A percentile compares a stretch with the other conserved stretches of the same genome.
Conservation (phyloP, 2,113 vertebrate species). For the Lophura nycthemera region DNA sequence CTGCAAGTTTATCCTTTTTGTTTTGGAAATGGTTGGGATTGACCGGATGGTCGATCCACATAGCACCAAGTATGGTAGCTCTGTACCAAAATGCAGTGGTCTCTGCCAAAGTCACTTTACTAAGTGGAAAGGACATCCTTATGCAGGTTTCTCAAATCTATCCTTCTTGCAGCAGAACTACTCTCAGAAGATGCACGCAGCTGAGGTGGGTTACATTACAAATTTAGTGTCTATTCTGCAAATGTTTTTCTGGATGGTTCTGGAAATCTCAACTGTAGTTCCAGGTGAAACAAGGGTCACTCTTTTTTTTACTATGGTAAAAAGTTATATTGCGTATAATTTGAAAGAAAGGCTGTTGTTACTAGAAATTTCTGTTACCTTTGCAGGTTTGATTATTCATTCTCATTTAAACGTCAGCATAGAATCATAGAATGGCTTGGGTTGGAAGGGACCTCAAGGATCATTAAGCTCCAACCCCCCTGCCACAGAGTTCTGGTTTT, state of each 20-base stretch:
- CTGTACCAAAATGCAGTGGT: not conserved
- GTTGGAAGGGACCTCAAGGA: no score
- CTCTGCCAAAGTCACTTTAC: not conserved
- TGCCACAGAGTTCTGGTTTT: not conserved
- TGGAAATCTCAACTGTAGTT: fast-evolving
- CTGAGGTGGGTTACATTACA: not conserved
- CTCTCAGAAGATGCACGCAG: not conserved
- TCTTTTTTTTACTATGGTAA: not conserved
- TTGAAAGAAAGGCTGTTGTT: not conserved
- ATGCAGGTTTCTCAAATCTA: not conserved
- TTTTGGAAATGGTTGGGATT: not conserved
- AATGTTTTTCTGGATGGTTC: not conserved
- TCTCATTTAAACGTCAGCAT: no score
- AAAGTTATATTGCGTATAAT: not conserved
- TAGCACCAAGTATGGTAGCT: not conserved
- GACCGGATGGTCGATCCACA: not conserved
- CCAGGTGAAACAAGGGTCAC: not conserved
- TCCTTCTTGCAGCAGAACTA: not conserved
- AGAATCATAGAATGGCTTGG: no score
- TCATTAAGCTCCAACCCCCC: no score
- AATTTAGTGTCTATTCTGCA: not conserved
- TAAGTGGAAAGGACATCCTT: not conserved
- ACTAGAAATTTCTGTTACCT: not conserved
- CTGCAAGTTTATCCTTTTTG: not conserved
- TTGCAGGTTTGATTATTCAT: not conserved